Conservation (phyloP, 2,113 vertebrate genomes). For the Trichomycterus rosablanca region DNA sequence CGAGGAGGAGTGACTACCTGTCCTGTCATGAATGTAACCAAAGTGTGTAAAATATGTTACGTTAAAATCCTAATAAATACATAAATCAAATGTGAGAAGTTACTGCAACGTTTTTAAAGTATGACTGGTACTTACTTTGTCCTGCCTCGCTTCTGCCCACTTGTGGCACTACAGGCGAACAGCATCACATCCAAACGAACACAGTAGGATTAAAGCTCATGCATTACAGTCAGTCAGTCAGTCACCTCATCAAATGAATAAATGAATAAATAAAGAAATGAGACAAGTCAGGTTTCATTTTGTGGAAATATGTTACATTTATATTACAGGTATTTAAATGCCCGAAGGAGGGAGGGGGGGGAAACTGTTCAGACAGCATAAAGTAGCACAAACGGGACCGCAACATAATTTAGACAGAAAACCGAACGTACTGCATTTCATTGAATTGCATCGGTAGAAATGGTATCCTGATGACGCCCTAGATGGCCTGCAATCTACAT, state of each 20-base stretch:
- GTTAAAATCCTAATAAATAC: too few relatives aligned
- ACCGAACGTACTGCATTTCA: conserved; percentile 50
- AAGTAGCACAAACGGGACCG: conserved; percentile 62
- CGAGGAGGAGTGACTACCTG: conserved; percentile 54
- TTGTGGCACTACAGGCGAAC: conserved; percentile 10
- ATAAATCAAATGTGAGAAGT: too few relatives aligned
- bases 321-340: conserved; percentile 75
- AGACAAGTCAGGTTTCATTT: conserved; percentile 50
- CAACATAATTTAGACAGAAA: conserved; percentile 59
- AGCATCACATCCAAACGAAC: not conserved
- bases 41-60: too few relatives aligned
- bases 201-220: too few relatives aligned
- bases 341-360: conserved; percentile 54
- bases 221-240: too few relatives aligned
- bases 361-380: conserved; percentile 60
- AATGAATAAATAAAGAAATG: too few relatives aligned
- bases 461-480: conserved; percentile 44
- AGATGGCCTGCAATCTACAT: conserved; percentile 47
- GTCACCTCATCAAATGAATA: too few relatives aligned
- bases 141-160: conserved; percentile 16
- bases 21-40: too few relatives aligned
- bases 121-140: not conserved
- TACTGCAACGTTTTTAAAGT: not conserved
- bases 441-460: conserved; percentile 48
- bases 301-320: conserved; percentile 79